Evolutionary conservation across 2,888 invertebrate species (phyloP).

Genomic region (Idaea biselata): DNA sequence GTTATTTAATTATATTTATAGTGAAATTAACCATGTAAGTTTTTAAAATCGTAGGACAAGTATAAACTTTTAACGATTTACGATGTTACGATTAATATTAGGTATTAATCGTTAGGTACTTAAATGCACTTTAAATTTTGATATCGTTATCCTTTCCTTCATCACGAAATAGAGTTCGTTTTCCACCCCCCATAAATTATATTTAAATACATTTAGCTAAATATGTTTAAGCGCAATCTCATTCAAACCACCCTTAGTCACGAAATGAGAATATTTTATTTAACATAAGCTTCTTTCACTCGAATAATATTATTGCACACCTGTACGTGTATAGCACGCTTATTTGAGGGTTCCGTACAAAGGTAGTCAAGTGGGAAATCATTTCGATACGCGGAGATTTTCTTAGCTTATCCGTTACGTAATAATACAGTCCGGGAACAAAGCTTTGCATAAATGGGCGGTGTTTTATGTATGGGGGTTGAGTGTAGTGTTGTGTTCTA

Average conservation of each 20-base stretch:
- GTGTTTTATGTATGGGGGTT: background rate
- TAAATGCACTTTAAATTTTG: too few relatives aligned
- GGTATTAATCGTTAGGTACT: too few relatives aligned
- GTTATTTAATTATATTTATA: too few relatives aligned
- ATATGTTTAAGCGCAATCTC: too few relatives aligned
- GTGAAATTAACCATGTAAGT: too few relatives aligned
- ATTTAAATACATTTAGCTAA: too few relatives aligned
- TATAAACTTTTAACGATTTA: too few relatives aligned
- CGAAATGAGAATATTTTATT: background rate
- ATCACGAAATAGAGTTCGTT: too few relatives aligned
- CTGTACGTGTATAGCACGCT: constrained; percentile 24
- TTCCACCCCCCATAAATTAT: too few relatives aligned
- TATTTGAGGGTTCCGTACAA: constrained; percentile 31
- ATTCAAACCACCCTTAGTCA: background rate
- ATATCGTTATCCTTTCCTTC: too few relatives aligned
- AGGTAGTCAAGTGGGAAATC: constrained; percentile 37
- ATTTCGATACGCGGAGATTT: constrained; percentile 29
- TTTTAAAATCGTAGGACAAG: too few relatives aligned
- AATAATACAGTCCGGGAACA: constrained; percentile 11
- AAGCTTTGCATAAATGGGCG: constrained; percentile 9
- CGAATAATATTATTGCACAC: constrained; percentile 8
- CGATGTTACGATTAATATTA: too few relatives aligned
- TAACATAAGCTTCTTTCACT: background rate
- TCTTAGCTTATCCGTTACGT: constrained; percentile 20
- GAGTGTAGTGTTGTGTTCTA: background rate